Percentiles rank a stretch among this genome's conserved stretches.
Evolutionary conservation across 2,888 invertebrate genomes (phyloP).

Genomic region (Heliconius aoede): DNA sequence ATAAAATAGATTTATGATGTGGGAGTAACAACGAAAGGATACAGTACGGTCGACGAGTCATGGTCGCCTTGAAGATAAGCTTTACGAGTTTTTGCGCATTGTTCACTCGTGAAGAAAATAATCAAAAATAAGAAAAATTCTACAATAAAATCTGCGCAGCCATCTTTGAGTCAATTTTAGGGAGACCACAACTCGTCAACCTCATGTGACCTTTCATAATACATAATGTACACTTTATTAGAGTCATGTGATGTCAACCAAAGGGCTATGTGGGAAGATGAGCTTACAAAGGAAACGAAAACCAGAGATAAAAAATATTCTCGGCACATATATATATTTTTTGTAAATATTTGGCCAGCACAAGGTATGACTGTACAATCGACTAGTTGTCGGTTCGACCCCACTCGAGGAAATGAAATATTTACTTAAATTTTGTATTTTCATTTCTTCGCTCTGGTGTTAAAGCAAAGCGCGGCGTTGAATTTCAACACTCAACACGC

Average conservation of each 20-base stretch:
- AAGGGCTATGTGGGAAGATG: background rate
- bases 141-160: background rate
- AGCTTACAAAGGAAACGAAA: background rate
- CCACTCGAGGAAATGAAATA: no score
- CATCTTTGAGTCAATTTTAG: background rate
- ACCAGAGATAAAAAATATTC: no score
- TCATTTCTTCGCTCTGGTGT: no score
- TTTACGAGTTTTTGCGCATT: background rate
- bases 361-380: no score
- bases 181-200: background rate
- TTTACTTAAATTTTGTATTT: no score
- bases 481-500: no score
- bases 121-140: background rate
- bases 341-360: no score
- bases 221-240: background rate
- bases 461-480: no score
- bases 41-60: background rate
- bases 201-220: background rate
- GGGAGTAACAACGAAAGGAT: background rate
- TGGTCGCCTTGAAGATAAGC: background rate
- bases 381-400: no score
- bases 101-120: background rate
- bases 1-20: constrained; percentile 4
- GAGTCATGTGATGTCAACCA: background rate
- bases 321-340: no score